Conservation (phyloP, 2,113 vertebrate species). For the Proterorhinus semilunaris region DNA sequence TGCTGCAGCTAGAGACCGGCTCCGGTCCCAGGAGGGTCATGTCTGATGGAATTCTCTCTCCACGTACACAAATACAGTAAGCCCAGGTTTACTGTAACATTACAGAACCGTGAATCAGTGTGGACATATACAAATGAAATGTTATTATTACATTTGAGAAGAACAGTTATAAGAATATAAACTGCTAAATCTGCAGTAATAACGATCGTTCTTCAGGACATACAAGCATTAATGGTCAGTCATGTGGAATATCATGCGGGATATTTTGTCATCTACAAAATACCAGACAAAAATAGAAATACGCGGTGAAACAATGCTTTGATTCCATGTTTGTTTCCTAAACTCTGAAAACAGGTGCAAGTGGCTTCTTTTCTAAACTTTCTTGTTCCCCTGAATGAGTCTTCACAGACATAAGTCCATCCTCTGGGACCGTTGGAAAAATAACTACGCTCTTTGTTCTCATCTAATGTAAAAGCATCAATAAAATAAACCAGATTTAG, state of each 20-base stretch:
- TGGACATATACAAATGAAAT: slow-evolving; percentile 7
- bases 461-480: too few relatives aligned
- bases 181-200: not conserved
- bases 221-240: not conserved
- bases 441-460: too few relatives aligned
- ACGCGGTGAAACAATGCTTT: not conserved
- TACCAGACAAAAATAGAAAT: not conserved
- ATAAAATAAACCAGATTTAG: too few relatives aligned
- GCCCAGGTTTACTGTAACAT: slow-evolving; percentile 35
- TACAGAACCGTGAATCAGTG: slow-evolving; percentile 18
- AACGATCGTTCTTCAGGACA: not conserved
- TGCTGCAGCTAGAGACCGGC: slow-evolving; percentile 60
- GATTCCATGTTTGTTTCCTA: too few relatives aligned
- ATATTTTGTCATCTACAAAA: not conserved
- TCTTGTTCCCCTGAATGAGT: too few relatives aligned
- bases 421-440: too few relatives aligned
- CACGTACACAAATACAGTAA: slow-evolving; percentile 25
- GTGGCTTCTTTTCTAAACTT: too few relatives aligned
- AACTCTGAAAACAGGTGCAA: too few relatives aligned
- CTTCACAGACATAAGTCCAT: too few relatives aligned
- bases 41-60: slow-evolving; percentile 59
- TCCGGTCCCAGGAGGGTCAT: slow-evolving; percentile 56
- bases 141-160: slow-evolving; percentile 1
- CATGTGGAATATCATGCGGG: not conserved
- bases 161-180: not conserved